These are phyloP conservation scores for Trematocara marginatum DNA, from an alignment of 2,113 vertebrate genomes.

Conservation along the genomic window DNA sequence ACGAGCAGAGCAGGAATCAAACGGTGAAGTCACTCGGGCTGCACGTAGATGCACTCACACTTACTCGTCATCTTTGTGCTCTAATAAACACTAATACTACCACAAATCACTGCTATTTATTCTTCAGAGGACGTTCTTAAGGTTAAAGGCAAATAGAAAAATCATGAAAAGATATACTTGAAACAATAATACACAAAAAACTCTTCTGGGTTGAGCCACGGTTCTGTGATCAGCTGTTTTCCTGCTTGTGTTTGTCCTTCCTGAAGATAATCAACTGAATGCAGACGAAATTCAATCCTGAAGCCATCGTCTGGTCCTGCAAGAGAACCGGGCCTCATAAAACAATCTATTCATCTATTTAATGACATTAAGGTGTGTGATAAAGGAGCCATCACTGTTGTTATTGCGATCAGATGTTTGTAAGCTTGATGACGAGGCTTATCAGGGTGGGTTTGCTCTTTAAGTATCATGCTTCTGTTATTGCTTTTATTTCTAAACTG, in stretches of 20 bases:
- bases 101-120: background rate
- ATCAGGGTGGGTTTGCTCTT: background rate
- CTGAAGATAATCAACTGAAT: background rate
- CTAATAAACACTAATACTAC: background rate
- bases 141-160: background rate
- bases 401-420: background rate
- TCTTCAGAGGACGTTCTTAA: rapidly evolving
- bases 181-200: background rate
- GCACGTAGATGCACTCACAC: rapidly evolving
- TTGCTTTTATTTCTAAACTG: background rate
- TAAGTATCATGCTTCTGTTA: background rate
- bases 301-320: background rate
- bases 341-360: background rate
- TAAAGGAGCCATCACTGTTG: background rate
- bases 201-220: background rate
- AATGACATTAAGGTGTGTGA: background rate
- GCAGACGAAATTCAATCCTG: background rate
- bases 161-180: rapidly evolving
- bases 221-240: background rate
- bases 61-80: background rate
- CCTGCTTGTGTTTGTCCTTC: background rate
- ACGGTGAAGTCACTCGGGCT: background rate
- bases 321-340: background rate
- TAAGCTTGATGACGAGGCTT: background rate
- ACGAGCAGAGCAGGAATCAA: rapidly evolving